Evolutionary conservation across 2,888 invertebrate genomes (phyloP).

Genomic region (Dysmachus trigonus): DNA sequence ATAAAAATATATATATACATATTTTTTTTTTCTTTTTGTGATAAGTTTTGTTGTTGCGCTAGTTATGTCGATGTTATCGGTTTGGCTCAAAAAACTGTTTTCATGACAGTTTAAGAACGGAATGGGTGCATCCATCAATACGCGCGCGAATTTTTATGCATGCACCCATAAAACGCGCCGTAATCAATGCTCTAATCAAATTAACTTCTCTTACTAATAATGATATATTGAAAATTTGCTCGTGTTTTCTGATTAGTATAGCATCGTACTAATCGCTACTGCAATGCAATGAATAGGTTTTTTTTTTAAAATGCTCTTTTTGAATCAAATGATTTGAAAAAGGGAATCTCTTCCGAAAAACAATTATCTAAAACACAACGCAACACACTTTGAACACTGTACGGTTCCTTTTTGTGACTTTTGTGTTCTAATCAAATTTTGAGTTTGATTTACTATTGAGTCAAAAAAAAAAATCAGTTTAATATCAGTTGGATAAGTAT

Average conservation of each 20-base stretch:
- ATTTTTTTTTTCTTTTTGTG: not conserved
- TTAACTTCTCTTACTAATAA: not conserved
- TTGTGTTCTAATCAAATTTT: not conserved
- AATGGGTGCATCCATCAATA: slow-evolving; percentile 25
- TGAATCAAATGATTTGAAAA: not conserved
- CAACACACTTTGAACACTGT: not conserved
- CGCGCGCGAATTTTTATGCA: slow-evolving; percentile 9
- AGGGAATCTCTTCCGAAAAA: not conserved
- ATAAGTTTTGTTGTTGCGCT: slow-evolving; percentile 48
- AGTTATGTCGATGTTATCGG: slow-evolving; percentile 28
- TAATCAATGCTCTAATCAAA: not conserved
- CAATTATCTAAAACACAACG: not conserved
- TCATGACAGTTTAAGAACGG: not conserved
- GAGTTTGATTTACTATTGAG: not conserved
- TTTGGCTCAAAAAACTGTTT: slow-evolving; percentile 37
- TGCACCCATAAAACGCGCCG: not conserved
- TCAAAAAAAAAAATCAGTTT: not conserved
- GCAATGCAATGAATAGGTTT: not conserved
- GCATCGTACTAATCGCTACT: not conserved
- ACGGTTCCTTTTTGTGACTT: not conserved
- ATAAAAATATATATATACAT: not conserved
- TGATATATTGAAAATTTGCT: not conserved
- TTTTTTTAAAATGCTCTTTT: not conserved
- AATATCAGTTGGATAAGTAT: not conserved
- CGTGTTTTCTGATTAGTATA: not conserved